Conservation (phyloP, 2,797 vertebrate genomes). For the Pterois miles region DNA sequence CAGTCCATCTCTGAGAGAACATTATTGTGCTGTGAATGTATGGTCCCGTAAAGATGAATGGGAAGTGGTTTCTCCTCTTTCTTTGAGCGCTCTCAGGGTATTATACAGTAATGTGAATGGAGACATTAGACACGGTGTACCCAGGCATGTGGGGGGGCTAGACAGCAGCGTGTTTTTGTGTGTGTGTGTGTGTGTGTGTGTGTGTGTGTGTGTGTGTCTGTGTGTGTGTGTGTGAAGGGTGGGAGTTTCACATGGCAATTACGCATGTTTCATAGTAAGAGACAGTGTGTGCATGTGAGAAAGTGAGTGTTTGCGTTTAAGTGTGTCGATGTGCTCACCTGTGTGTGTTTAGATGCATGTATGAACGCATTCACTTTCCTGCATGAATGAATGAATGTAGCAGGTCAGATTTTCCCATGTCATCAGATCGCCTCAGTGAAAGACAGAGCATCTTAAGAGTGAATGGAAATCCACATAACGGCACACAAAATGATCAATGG, state of each 20-base stretch:
- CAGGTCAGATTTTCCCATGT: slow-evolving; percentile 49
- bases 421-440: slow-evolving; percentile 40
- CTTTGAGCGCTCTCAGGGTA: slow-evolving; percentile 55
- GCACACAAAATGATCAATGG: not conserved
- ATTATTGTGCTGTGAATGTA: slow-evolving; percentile 62
- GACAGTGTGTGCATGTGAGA: not conserved
- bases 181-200: slow-evolving; percentile 14
- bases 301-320: not conserved
- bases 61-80: slow-evolving; percentile 50
- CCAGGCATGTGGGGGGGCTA: slow-evolving; percentile 15
- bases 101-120: slow-evolving; percentile 79
- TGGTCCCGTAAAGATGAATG: slow-evolving; percentile 61
- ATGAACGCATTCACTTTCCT: not conserved
- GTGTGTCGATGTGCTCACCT: not conserved
- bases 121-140: slow-evolving; percentile 70
- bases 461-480: slow-evolving; percentile 3
- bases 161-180: slow-evolving; percentile 4
- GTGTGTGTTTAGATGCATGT: not conserved
- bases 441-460: not conserved
- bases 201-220: slow-evolving; percentile 3
- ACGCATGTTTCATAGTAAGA: not conserved
- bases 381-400: not conserved
- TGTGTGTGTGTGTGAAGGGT: slow-evolving; percentile 9
- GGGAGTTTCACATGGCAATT: slow-evolving; percentile 51
- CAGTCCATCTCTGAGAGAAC: slow-evolving; percentile 36